phyloP scores from a whole-genome alignment of 2,113 vertebrate genomes.

The Crotalus tigris region DNA sequence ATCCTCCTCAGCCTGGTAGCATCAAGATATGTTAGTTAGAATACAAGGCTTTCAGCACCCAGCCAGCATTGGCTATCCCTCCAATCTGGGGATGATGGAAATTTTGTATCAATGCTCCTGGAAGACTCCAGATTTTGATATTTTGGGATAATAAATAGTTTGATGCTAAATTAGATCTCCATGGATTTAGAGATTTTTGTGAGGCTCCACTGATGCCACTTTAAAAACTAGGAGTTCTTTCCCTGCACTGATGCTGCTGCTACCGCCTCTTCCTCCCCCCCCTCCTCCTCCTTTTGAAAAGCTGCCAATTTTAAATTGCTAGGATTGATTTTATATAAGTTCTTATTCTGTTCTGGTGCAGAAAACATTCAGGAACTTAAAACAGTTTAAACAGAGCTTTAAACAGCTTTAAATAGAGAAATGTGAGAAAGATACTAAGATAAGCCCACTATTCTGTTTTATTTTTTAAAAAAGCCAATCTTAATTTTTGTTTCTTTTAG shows the following conservation, averaged over 20 bases:
- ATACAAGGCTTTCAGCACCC: too few species aligned
- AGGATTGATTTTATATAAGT: not conserved
- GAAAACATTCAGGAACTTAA: not conserved
- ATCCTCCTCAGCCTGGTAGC: not conserved
- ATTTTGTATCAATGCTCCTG: not conserved
- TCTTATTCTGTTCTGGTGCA: not conserved
- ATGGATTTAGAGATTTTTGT: not conserved
- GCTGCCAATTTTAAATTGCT: not conserved
- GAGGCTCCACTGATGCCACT: not conserved
- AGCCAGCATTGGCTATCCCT: not conserved
- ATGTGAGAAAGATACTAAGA: not conserved
- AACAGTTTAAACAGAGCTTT: not conserved
- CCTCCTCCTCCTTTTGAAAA: not conserved
- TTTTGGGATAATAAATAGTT: not conserved
- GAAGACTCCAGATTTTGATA: not conserved
- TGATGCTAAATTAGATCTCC: not conserved
- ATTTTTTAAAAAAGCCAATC: constrained; percentile 9
- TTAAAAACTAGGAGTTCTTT: not conserved
- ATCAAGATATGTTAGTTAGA: not conserved
- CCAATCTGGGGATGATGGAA: not conserved
- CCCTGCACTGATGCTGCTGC: not conserved
- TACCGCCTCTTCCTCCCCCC: not conserved
- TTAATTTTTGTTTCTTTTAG: constrained; percentile 65
- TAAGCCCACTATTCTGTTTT: not conserved
- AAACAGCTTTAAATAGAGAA: not conserved